phyloP scores from a whole-genome alignment of 2,888 invertebrate species.

The Pachydiplax longipennis region DNA sequence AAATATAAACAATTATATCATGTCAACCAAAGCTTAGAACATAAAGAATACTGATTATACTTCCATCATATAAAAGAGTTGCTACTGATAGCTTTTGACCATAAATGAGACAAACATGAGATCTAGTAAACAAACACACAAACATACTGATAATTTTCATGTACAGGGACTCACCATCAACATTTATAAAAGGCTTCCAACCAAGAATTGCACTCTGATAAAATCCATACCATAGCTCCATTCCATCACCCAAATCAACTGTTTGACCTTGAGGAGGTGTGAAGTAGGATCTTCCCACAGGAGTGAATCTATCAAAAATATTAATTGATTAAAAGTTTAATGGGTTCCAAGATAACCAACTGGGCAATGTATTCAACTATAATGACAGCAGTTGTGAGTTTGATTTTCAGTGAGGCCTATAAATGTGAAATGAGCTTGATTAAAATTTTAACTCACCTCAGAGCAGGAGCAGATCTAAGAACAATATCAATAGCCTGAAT shows the following conservation, averaged over 20 bases:
- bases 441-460: conserved; percentile 56
- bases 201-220: conserved; percentile 93
- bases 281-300: conserved; percentile 84
- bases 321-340: not conserved
- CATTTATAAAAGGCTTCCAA: conserved; percentile 86
- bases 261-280: conserved; percentile 60
- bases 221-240: conserved; percentile 92
- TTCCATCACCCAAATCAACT: conserved; percentile 75
- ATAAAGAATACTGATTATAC: too few relatives aligned
- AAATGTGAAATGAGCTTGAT: too few relatives aligned
- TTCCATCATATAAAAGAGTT: too few relatives aligned
- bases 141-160: too few relatives aligned
- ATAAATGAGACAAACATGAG: too few relatives aligned
- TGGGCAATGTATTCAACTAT: too few relatives aligned
- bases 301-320: conserved; percentile 54
- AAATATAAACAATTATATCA: not conserved
- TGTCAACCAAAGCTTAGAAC: too few relatives aligned
- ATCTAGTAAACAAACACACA: too few relatives aligned
- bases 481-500: conserved; percentile 87
- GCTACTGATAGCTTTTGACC: too few relatives aligned
- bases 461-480: conserved; percentile 70
- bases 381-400: too few relatives aligned
- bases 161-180: conserved; percentile 72
- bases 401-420: too few relatives aligned
- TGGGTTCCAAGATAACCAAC: too few relatives aligned